phyloP scores from a whole-genome alignment of 2,797 vertebrate genomes.

The Tenualosa ilisha region DNA sequence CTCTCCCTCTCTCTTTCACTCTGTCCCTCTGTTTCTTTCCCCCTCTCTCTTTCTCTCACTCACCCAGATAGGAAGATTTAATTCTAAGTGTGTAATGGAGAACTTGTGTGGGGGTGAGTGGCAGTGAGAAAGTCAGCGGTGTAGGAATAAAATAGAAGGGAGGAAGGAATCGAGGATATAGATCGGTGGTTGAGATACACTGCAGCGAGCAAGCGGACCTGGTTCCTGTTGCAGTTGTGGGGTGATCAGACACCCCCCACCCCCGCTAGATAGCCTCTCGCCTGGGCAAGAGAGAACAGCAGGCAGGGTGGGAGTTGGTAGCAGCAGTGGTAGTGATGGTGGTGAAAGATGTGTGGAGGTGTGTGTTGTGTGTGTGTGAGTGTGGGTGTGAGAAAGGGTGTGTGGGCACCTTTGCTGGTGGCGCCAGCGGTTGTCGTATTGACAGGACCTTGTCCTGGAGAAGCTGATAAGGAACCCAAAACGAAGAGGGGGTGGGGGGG shows the following conservation, averaged over 20 bases:
- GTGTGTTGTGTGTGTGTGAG: slow-evolving; percentile 5
- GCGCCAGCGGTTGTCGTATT: slow-evolving; percentile 71
- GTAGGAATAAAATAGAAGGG: background rate
- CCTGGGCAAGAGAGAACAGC: background rate
- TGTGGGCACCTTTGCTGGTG: background rate
- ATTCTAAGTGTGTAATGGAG: slow-evolving; percentile 27
- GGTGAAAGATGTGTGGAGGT: background rate
- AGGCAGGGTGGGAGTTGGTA: background rate
- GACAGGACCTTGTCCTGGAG: slow-evolving; percentile 68
- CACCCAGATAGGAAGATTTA: background rate
- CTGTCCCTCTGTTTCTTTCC: background rate
- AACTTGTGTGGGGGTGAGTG: slow-evolving; percentile 34
- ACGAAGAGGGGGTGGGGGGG: slow-evolving; percentile 23
- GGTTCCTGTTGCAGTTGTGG: slow-evolving; percentile 70
- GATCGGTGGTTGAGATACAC: slow-evolving; percentile 66
- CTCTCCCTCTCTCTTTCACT: background rate
- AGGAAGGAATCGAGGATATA: slow-evolving; percentile 73
- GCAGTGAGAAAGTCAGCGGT: slow-evolving; percentile 57
- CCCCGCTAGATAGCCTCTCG: background rate
- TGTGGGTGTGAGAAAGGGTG: background rate
- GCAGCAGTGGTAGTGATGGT: slow-evolving; percentile 18
- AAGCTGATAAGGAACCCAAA: slow-evolving; percentile 68
- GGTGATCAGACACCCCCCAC: slow-evolving; percentile 38
- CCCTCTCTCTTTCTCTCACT: background rate
- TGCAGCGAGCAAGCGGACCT: slow-evolving; percentile 41